Conservation (phyloP, 2,888 invertebrate species). For the Tethea ocularis region DNA sequence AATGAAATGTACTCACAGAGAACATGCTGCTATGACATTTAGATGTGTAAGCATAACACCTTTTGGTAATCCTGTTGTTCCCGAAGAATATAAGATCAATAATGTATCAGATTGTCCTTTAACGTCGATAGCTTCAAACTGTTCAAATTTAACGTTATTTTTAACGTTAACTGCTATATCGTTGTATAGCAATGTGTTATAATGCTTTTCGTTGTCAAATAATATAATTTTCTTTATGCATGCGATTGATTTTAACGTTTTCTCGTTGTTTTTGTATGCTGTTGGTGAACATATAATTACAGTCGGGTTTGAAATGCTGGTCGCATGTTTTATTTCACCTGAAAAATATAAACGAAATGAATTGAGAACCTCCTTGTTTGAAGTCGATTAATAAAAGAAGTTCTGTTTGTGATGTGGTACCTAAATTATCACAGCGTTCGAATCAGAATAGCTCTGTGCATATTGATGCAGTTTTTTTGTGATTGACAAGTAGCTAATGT, state of each 20-base stretch:
- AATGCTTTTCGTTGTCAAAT: conserved; percentile 45
- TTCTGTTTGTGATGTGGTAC: too few species aligned
- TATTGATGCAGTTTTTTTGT: too few species aligned
- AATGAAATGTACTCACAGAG: conserved; percentile 46
- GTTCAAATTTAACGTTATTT: conserved; percentile 46
- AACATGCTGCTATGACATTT: conserved; percentile 46
- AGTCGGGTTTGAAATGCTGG: conserved; percentile 61
- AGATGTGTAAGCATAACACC: conserved; percentile 67
- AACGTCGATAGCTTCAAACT: conserved; percentile 52
- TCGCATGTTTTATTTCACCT: conserved; percentile 63
- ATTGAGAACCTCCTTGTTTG: too few species aligned
- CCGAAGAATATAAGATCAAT: conserved; percentile 68
- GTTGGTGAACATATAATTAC: conserved; percentile 57
- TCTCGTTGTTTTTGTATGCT: conserved; percentile 47
- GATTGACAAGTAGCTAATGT: too few species aligned
- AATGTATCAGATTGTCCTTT: conserved; percentile 52
- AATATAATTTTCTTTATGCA: conserved; percentile 52
- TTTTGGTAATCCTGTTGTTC: conserved; percentile 71
- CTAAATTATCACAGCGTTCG: too few species aligned
- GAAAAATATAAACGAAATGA: too few species aligned
- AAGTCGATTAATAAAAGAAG: too few species aligned
- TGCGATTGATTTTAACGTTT: conserved; percentile 36
- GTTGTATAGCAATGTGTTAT: conserved; percentile 44
- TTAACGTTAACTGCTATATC: conserved; percentile 43
- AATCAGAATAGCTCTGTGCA: too few species aligned